Percentiles rank a stretch among this genome's conserved stretches.
Evolutionary conservation across 1,140 invertebrate genomes (phyloP).

Genomic region (Melanaphis sacchari): DNA sequence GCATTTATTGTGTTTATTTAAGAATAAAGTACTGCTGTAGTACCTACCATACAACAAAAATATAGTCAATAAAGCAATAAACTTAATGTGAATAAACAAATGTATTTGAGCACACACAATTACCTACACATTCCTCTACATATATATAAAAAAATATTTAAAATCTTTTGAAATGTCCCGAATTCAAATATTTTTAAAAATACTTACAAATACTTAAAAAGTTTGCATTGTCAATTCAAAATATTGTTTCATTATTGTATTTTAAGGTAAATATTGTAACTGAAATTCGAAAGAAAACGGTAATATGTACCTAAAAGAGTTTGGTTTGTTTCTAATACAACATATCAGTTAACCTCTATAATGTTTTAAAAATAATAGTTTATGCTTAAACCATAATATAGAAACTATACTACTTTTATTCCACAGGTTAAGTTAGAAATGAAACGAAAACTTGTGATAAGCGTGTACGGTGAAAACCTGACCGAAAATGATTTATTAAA

Average conservation of each 20-base stretch:
- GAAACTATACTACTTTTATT: background rate
- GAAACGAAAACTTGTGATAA: no score
- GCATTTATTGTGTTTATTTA: background rate
- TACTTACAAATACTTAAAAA: background rate
- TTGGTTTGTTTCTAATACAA: background rate
- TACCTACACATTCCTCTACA: background rate
- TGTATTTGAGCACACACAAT: background rate
- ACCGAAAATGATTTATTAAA: background rate
- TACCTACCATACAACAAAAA: background rate
- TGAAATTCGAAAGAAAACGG: background rate
- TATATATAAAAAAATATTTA: background rate
- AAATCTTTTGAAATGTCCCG: background rate
- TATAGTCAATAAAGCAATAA: constrained; percentile 11
- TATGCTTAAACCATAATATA: background rate
- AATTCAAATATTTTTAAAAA: background rate
- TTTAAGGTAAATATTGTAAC: background rate
- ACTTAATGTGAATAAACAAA: background rate
- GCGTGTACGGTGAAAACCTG: no score
- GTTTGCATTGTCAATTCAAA: background rate
- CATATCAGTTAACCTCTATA: background rate
- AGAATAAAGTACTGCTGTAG: background rate
- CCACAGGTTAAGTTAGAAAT: background rate
- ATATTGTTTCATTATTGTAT: background rate
- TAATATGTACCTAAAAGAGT: background rate
- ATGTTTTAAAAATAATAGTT: background rate